phyloP scores from a whole-genome alignment of 2,888 invertebrate species.

The Heteromurus nitidus region DNA sequence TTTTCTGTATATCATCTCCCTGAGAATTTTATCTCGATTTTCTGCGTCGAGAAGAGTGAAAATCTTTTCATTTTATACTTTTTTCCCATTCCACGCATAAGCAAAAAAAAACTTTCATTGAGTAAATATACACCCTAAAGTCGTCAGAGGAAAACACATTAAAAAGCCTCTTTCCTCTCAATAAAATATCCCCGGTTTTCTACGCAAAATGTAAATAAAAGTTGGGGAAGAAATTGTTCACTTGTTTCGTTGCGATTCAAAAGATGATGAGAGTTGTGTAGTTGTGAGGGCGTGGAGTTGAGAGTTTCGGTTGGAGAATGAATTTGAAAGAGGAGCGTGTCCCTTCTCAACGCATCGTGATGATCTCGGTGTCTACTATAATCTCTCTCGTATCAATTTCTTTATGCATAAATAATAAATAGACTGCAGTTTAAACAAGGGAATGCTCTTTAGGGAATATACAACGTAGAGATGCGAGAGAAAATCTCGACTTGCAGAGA shows the following conservation, averaged over 20 bases:
- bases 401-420: conserved; percentile 42
- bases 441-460: conserved; percentile 27
- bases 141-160: background rate
- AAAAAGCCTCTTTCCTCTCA: background rate
- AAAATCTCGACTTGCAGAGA: too few species aligned
- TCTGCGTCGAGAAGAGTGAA: background rate
- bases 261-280: too few species aligned
- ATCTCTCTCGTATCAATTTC: conserved; percentile 16
- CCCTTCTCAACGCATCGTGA: too few species aligned
- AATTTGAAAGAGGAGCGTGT: too few species aligned
- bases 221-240: background rate
- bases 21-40: background rate
- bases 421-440: conserved; percentile 8
- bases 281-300: too few species aligned
- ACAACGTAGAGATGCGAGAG: too few species aligned
- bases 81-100: too few species aligned
- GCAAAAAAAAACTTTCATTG: background rate
- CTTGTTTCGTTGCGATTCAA: too few species aligned
- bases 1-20: background rate
- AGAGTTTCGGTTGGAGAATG: too few species aligned
- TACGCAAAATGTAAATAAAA: background rate
- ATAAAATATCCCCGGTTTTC: background rate
- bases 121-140: background rate
- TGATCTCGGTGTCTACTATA: too few species aligned
- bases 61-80: too few species aligned